phyloP scores from a whole-genome alignment of 35 echinoderm and acorn worm genomes.

The Apostichopus japonicus region DNA sequence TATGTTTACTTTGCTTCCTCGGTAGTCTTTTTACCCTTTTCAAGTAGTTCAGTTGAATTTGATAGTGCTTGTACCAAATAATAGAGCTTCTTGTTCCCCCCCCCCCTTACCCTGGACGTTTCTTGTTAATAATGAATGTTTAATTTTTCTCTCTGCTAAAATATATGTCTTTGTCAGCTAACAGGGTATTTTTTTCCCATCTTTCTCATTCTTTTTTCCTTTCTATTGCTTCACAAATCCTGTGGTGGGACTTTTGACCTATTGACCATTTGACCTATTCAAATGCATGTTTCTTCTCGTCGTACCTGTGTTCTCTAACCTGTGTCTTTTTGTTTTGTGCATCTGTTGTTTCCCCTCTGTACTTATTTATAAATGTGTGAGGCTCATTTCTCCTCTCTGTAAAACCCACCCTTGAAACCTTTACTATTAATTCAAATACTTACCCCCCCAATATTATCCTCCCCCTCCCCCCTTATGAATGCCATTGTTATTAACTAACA shows the following conservation, averaged over 20 bases:
- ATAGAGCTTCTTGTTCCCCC: too few species aligned
- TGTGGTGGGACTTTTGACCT: conserved; percentile 34
- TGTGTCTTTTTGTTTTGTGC: not conserved
- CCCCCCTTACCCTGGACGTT: not conserved
- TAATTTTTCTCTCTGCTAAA: not conserved
- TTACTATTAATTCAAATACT: too few species aligned
- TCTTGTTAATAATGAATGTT: not conserved
- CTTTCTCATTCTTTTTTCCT: conserved; percentile 18
- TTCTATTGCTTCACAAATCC: conserved; percentile 7
- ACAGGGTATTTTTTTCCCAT: not conserved
- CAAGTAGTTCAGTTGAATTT: not conserved
- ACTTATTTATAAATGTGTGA: too few species aligned
- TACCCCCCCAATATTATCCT: too few species aligned
- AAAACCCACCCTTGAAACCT: too few species aligned
- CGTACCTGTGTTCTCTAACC: not conserved
- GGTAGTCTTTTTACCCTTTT: not conserved
- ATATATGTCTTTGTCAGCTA: conserved; percentile 3
- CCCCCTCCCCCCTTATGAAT: too few species aligned
- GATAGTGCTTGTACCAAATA: not conserved
- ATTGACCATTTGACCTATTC: not conserved
- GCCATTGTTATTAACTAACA: too few species aligned
- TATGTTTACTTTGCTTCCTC: not conserved
- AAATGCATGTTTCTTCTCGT: not conserved
- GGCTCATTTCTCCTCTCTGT: too few species aligned
- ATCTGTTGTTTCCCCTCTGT: too few species aligned